Evolutionary conservation across 2,888 invertebrate species (phyloP), one percentile per base, ranked within the genome.

Genomic region (Iselma pallidipennis): DNA sequence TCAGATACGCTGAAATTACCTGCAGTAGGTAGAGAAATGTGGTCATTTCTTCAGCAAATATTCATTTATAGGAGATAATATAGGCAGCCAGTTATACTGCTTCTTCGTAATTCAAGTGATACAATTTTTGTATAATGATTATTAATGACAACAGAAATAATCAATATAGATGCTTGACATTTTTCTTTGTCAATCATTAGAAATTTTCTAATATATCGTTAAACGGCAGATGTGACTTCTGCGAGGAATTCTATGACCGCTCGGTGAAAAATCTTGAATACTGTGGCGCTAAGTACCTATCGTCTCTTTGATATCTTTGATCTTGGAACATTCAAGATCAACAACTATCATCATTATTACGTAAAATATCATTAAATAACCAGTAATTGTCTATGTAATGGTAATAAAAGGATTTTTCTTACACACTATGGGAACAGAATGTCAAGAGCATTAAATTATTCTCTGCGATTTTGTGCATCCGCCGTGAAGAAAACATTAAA

Each of bases 1-100:
- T n/a, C n/a, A n/a, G n/a, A n/a, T n/a, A n/a, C n/a, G n/a, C n/a
- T n/a, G n/a, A n/a, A n/a, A n/a, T n/a, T n/a, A n/a, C n/a, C n/a
- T n/a, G n/a, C n/a, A n/a, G n/a, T n/a, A n/a, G n/a, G n/a, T n/a
- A n/a, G n/a, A n/a, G n/a, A n/a, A n/a, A n/a, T n/a, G n/a, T n/a
- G n/a, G n/a, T n/a, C n/a, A n/a, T n/a, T n/a, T n/a, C n/a, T n/a
- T n/a, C n/a, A n/a, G n/a, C n/a, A n/a, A n/a, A n/a, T n/a, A n/a
- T n/a, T n/a, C n/a, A n/a, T n/a, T 4, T 21, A 1, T 2, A 10
- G 3, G 0, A 2, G 4, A 6, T 51, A n/a, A 16, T 51, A 29
- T 51, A 51, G 51, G 28, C 51, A 51, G 25, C 51, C 29, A 51
- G 9, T 51, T 51, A 51, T 51, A 51, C 51, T n/a, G n/a, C n/a